Percentiles rank a stretch among this genome's conserved stretches.
phyloP scores from a whole-genome alignment of 2,888 invertebrate species.

The Trichogramma evanescens region DNA sequence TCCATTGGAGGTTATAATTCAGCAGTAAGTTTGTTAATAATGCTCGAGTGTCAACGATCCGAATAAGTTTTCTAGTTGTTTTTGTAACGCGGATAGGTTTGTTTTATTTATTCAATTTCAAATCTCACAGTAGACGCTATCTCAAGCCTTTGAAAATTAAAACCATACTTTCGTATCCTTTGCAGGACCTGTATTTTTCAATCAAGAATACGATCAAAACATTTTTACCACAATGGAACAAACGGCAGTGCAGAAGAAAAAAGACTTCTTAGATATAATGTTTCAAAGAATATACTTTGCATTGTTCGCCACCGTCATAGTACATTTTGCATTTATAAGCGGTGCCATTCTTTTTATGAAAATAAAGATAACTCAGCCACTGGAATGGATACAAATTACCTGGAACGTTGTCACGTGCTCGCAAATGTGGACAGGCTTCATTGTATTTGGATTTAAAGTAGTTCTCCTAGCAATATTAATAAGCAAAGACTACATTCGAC shows the following conservation, averaged over 20 bases:
- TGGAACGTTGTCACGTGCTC: conserved; percentile 55
- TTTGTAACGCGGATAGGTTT: too few species aligned
- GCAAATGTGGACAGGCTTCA: conserved; percentile 60
- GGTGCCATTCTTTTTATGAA: conserved; percentile 50
- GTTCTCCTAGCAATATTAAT: conserved; percentile 66
- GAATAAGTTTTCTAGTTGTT: too few species aligned
- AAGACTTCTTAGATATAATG: conserved; percentile 53
- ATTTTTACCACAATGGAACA: conserved; percentile 7
- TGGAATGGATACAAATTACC: conserved; percentile 59
- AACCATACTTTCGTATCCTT: too few species aligned
- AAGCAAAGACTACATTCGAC: conserved; percentile 62
- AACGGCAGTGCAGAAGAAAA: conserved; percentile 23
- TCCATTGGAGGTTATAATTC: too few species aligned
- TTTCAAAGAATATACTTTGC: conserved; percentile 56
- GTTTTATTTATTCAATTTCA: too few species aligned
- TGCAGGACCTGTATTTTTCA: too few species aligned
- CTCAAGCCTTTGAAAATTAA: too few species aligned
- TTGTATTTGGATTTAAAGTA: conserved; percentile 58
- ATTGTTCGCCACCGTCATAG: conserved; percentile 53
- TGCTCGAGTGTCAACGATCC: too few species aligned
- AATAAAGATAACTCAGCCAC: conserved; percentile 57
- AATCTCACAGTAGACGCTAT: too few species aligned
- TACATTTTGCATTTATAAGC: conserved; percentile 39
- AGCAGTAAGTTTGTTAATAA: too few species aligned
- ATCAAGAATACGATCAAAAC: too few species aligned